Conservation (phyloP, 1,140 invertebrate genomes). For the Chrysoperla carnea region DNA sequence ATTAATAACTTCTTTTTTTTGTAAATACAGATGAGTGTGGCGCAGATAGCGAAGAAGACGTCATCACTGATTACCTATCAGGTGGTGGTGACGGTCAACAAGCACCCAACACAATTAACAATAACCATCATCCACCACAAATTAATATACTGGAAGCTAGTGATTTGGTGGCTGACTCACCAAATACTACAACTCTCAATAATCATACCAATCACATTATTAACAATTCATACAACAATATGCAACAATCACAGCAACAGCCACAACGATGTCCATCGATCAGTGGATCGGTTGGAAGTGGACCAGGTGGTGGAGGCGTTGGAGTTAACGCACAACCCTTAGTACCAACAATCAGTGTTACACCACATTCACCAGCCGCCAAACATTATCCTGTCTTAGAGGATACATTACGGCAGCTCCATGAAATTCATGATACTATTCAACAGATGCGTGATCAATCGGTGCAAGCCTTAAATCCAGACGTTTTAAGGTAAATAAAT, state of each 20-base stretch:
- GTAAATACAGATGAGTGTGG: constrained; percentile 31
- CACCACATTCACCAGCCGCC: constrained; percentile 58
- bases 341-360: constrained; percentile 71
- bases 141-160: constrained; percentile 11
- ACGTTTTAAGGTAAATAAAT: constrained; percentile 14
- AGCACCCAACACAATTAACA: constrained; percentile 6
- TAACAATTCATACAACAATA: constrained; percentile 10
- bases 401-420: constrained; percentile 56
- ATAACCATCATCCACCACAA: constrained; percentile 22
- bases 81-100: constrained; percentile 9
- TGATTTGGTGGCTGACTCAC: constrained; percentile 12
- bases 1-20: constrained; percentile 1
- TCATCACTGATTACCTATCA: constrained; percentile 41
- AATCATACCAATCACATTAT: constrained; percentile 11
- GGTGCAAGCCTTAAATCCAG: constrained; percentile 10
- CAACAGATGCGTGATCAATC: constrained; percentile 54
- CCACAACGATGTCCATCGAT: constrained; percentile 9
- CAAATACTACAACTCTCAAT: constrained; percentile 19
- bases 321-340: constrained; percentile 24
- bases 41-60: constrained; percentile 42
- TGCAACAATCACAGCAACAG: constrained; percentile 14
- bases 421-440: constrained; percentile 53
- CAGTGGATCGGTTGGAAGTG: background rate
- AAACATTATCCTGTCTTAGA: constrained; percentile 44
- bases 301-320: constrained; percentile 17